Evolutionary conservation across 2,888 invertebrate species (phyloP), one percentile per base, ranked within the genome.

Genomic region (Andrena marginata): DNA sequence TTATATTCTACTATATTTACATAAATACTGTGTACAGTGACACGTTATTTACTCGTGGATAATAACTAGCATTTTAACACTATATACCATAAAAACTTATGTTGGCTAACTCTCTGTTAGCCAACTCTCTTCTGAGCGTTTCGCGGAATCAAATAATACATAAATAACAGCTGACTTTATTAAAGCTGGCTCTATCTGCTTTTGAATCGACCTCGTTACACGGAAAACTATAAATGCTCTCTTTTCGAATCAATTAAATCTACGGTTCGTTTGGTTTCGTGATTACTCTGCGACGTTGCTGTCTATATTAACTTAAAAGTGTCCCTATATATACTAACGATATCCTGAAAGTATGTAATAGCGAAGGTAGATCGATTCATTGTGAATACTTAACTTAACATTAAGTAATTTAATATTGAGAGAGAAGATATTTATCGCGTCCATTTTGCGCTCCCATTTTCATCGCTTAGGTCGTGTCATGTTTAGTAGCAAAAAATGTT

Each of bases 1-100:
- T 87, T 86, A 87, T 88, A 83, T 82, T 90, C 87, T 90, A 88
- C 63, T 86, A 89, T 91, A 91, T 91, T 89, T 91, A 91, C 91
- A 91, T 91, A 89, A 89, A 86, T 87, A 88, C 78, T 88, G 89
- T 90, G 87, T 88, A 87, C 86, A 90, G 79, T 84, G 88, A 92
- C 89, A 89, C 86, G 85, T 84, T 87, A 85, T 89, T 88, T 88
- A 89, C 89, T 91, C 84, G 80, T 86, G 88, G 87, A 84, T 87
- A 89, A 91, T 90, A 90, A 83, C 87, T 90, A 76, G 78, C 73
- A 80, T 77, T 81, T 62, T 80, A 73, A 82, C 80, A 85, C 80
- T 83, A 75, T 64, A 35, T 80, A 78, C 63, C 69, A 67, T 78
- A 62, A 72, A 76, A 82, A 75, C 26, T 68, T 82, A n/a, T n/a